Percentiles rank a stretch among this genome's conserved stretches.
Evolutionary conservation across 2,888 invertebrate genomes (phyloP).

Genomic region (Stramonita haemastoma): DNA sequence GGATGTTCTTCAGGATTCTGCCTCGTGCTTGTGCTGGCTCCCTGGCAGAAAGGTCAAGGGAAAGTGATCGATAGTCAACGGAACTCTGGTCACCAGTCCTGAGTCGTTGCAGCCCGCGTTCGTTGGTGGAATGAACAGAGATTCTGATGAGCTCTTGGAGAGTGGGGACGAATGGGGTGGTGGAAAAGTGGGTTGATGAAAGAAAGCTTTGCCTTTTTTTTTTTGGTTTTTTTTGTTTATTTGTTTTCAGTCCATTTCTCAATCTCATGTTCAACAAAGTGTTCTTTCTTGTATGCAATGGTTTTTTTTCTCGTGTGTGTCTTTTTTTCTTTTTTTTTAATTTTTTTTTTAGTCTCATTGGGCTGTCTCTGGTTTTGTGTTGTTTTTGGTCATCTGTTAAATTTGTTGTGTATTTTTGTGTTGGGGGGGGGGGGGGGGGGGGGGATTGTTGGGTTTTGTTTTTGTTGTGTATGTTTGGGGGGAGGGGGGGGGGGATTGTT

Average conservation of each 20-base stretch:
- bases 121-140: conserved; percentile 3
- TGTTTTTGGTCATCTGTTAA: not conserved
- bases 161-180: not conserved
- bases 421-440: no score
- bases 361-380: not conserved
- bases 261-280: conserved; percentile 12
- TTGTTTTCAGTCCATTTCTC: not conserved
- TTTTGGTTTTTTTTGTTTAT: not conserved
- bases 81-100: not conserved
- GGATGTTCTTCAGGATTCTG: conserved; percentile 9
- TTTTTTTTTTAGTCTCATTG: not conserved
- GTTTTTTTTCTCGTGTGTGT: not conserved
- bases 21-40: conserved; percentile 11
- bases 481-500: no score
- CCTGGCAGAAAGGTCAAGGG: not conserved
- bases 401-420: not conserved
- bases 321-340: not conserved
- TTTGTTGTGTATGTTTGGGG: not conserved
- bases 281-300: conserved; percentile 36
- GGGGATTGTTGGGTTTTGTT: no score
- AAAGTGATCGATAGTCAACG: not conserved
- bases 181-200: not conserved
- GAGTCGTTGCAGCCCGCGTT: conserved; percentile 24
- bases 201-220: conserved; percentile 26
- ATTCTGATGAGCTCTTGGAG: not conserved